Percentiles rank a stretch among this genome's conserved stretches.
Conservation (phyloP, 1,140 invertebrate genomes). For the Homarus americanus region DNA sequence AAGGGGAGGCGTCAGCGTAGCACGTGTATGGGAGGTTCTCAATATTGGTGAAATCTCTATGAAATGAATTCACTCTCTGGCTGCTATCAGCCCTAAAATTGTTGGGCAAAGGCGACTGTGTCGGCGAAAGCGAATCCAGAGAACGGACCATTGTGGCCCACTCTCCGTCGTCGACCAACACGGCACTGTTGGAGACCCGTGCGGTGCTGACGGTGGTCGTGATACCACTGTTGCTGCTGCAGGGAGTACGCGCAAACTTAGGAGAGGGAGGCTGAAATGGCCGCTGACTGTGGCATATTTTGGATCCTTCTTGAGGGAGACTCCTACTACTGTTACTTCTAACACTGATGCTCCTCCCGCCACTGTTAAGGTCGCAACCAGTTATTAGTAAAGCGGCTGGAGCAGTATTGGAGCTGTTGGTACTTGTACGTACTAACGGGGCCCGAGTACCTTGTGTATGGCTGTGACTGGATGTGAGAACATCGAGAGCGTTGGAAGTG, state of each 20-base stretch:
- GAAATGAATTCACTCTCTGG: background rate
- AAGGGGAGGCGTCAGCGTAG: background rate
- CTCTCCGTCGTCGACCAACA: conserved; percentile 34
- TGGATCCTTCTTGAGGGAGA: conserved; percentile 36
- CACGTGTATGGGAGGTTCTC: background rate
- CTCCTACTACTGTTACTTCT: conserved; percentile 59
- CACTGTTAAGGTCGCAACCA: conserved; percentile 52
- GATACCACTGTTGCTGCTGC: background rate
- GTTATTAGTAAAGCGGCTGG: conserved; percentile 35
- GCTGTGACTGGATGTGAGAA: conserved; percentile 5
- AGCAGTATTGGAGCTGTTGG: conserved; percentile 39
- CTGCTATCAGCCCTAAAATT: conserved; percentile 18
- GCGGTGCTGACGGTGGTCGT: background rate
- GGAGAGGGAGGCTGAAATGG: conserved; percentile 32
- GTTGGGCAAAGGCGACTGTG: conserved; percentile 30
- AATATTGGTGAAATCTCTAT: background rate
- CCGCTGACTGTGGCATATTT: background rate
- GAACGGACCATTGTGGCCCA: conserved; percentile 1
- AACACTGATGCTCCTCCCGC: conserved; percentile 32
- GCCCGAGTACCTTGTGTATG: background rate
- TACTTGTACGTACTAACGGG: background rate
- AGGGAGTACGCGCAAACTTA: conserved; percentile 17
- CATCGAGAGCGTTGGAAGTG: conserved; percentile 18
- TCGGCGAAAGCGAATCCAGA: conserved; percentile 23
- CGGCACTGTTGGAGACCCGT: conserved; percentile 34